phyloP scores from a whole-genome alignment of 2,888 invertebrate genomes.

The Drosophila mayaguana region DNA sequence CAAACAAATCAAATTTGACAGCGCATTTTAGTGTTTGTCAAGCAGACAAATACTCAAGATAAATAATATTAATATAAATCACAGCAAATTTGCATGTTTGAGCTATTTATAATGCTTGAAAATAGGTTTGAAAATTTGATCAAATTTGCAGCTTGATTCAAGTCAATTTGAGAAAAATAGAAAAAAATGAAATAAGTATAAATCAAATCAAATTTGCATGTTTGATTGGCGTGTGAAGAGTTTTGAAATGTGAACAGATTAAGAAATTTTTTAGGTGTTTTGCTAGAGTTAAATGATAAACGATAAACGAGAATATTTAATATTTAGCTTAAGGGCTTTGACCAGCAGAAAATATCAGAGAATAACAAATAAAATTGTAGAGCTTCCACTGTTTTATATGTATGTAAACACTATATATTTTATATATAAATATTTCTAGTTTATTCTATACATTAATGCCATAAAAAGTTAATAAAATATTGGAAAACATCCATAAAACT shows the following conservation, averaged over 20 bases:
- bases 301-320: not conserved
- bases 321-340: not conserved
- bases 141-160: not conserved
- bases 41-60: not conserved
- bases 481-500: slow-evolving; percentile 25
- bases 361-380: not conserved
- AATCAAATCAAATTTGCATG: not conserved
- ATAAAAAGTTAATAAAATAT: slow-evolving; percentile 25
- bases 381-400: not conserved
- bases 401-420: not conserved
- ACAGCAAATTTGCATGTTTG: not conserved
- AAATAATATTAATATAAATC: slow-evolving; percentile 4
- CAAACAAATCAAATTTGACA: slow-evolving; percentile 10
- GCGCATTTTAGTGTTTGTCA: slow-evolving; percentile 1
- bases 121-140: not conserved
- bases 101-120: not conserved
- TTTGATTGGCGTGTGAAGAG: not conserved
- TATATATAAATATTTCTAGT: not conserved
- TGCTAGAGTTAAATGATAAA: not conserved
- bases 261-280: not conserved
- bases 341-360: not conserved
- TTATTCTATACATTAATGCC: not conserved
- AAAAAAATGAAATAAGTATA: not conserved
- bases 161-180: not conserved
- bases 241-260: not conserved